Conservation (phyloP, 30 jellyfish, hydroid and myxozoan genomes). For the Cassiopea andromeda region DNA sequence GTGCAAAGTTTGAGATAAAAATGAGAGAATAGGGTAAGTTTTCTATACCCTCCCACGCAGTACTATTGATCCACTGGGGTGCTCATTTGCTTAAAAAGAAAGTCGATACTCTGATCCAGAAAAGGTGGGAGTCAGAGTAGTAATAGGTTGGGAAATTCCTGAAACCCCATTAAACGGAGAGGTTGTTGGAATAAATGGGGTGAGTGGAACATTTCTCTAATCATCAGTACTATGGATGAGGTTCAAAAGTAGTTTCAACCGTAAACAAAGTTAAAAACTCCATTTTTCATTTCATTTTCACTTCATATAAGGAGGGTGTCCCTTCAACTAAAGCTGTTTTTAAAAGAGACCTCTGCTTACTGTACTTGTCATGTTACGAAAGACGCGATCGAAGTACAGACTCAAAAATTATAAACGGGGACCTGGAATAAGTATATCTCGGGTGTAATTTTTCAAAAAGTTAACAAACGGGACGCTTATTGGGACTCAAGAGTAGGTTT, state of each 20-base stretch:
- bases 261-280: background rate
- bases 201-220: background rate
- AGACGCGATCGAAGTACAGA: background rate
- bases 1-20: too few species aligned
- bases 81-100: too few species aligned
- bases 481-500: background rate
- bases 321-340: too few species aligned
- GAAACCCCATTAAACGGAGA: too few species aligned
- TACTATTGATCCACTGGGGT: too few species aligned
- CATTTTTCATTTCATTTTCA: background rate
- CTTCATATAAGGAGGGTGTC: too few species aligned
- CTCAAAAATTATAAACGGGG: background rate
- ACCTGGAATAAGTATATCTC: background rate
- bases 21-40: too few species aligned
- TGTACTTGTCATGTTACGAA: background rate
- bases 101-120: too few species aligned
- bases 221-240: background rate
- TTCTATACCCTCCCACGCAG: too few species aligned
- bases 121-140: too few species aligned
- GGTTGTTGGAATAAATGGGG: background rate
- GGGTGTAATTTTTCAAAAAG: background rate
- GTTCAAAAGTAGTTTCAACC: background rate
- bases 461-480: too few species aligned
- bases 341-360: background rate
- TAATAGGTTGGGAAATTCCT: too few species aligned